Percentiles rank a stretch among this genome's conserved stretches.
phyloP scores from a whole-genome alignment of 2,797 vertebrate species.

The Petrocephalus sullivani region DNA sequence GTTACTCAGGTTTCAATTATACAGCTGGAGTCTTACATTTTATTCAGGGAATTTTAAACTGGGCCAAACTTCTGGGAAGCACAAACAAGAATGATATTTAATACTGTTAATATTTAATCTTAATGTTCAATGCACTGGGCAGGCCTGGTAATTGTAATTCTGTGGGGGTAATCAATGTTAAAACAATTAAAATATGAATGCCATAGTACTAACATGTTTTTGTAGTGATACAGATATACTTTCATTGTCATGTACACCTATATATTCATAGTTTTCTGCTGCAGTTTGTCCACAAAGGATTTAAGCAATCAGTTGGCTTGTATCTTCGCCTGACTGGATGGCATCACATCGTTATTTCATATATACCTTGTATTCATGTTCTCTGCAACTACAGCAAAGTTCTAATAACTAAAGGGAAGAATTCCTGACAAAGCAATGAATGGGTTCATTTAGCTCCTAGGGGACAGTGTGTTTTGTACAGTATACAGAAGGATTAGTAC shows the following conservation, averaged over 20 bases:
- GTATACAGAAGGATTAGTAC: not conserved
- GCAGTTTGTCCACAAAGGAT: not conserved
- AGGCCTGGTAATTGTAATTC: not conserved
- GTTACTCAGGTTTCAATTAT: not conserved
- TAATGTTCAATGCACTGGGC: not conserved
- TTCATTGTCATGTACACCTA: not conserved
- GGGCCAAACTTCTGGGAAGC: not conserved
- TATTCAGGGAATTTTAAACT: not conserved
- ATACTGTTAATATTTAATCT: constrained; percentile 6
- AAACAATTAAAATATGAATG: not conserved
- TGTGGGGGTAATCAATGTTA: not conserved
- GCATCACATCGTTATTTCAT: not conserved
- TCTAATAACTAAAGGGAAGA: not conserved
- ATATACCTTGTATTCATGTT: not conserved
- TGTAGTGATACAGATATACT: not conserved
- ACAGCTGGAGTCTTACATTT: constrained; percentile 1
- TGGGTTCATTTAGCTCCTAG: not conserved
- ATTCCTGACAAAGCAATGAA: not conserved
- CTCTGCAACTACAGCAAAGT: not conserved
- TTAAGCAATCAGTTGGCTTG: not conserved
- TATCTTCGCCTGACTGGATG: not conserved
- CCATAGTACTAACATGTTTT: not conserved
- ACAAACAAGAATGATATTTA: not conserved
- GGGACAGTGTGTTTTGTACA: not conserved
- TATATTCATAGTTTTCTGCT: not conserved